Conservation (phyloP, 64 coral and sea anemone genomes). For the Pocillopora damicornis region DNA sequence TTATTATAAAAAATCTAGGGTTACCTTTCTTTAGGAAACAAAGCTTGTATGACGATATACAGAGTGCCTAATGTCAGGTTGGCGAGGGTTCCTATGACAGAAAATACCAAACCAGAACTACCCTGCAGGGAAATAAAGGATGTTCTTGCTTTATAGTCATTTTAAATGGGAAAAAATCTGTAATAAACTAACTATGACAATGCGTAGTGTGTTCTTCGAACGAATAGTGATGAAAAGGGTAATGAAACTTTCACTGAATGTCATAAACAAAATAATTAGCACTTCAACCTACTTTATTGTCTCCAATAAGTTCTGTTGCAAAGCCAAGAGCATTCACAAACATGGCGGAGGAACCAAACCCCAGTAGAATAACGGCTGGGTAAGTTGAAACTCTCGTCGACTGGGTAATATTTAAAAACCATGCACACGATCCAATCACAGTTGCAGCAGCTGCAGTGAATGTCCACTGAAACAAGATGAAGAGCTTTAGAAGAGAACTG, state of each 20-base stretch:
- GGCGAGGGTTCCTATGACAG: not conserved
- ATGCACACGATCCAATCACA: not conserved
- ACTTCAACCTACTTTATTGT: not conserved
- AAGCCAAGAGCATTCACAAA: not conserved
- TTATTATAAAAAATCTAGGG: not conserved
- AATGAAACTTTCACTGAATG: not conserved
- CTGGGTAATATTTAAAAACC: not conserved
- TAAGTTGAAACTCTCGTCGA: not conserved
- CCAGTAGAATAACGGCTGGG: not conserved
- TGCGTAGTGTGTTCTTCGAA: no score
- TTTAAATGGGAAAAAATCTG: not conserved
- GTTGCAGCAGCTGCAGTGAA: not conserved
- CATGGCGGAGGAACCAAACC: not conserved
- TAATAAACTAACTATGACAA: no score
- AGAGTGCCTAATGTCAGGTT: not conserved
- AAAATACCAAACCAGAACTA: constrained; percentile 1
- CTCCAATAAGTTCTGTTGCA: constrained; percentile 3
- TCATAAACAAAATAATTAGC: not conserved
- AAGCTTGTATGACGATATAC: not conserved
- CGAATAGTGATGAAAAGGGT: not conserved
- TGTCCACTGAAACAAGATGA: not conserved
- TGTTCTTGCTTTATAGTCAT: no score
- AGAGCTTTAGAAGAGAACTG: no score
- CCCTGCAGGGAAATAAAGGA: not conserved
- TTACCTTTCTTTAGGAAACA: constrained; percentile 9